Evolutionary conservation across 2,113 vertebrate genomes (phyloP).

Genomic region (Hydropotes inermis): DNA sequence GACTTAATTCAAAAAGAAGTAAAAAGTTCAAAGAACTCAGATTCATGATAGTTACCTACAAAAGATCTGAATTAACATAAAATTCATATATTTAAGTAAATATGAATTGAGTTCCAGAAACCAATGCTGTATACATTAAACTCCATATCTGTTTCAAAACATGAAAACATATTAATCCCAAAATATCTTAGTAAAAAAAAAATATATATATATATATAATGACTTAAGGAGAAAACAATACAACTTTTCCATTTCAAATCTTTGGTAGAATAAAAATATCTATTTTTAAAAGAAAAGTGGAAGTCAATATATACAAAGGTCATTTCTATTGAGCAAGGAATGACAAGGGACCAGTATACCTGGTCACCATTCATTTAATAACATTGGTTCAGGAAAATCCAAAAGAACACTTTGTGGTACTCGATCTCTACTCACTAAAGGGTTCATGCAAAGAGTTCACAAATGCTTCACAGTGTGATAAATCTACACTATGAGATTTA

Average conservation of each 20-base stretch:
- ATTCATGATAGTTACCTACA: neutral
- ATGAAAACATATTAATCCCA: neutral
- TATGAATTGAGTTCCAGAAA: conserved; percentile 17
- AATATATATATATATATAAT: neutral
- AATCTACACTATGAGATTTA: neutral
- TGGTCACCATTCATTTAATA: neutral
- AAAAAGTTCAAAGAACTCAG: neutral
- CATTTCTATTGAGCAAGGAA: conserved; percentile 29
- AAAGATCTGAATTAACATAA: conserved; percentile 22
- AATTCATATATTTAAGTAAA: conserved; percentile 9
- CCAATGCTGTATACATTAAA: neutral
- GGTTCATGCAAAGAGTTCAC: neutral
- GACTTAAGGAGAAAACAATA: neutral
- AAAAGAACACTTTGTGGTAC: neutral
- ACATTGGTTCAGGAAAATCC: neutral
- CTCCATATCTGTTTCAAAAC: neutral
- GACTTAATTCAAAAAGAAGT: neutral
- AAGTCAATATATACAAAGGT: neutral
- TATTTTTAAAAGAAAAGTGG: neutral
- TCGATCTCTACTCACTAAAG: conserved; percentile 16
- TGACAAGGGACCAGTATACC: neutral
- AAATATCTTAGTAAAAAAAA: conserved; percentile 4
- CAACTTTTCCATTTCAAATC: neutral
- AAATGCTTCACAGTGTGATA: neutral
- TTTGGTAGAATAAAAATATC: neutral